Evolutionary conservation across 2,888 invertebrate genomes (phyloP), one percentile per base, ranked within the genome.

Genomic region (Latheticus oryzae): DNA sequence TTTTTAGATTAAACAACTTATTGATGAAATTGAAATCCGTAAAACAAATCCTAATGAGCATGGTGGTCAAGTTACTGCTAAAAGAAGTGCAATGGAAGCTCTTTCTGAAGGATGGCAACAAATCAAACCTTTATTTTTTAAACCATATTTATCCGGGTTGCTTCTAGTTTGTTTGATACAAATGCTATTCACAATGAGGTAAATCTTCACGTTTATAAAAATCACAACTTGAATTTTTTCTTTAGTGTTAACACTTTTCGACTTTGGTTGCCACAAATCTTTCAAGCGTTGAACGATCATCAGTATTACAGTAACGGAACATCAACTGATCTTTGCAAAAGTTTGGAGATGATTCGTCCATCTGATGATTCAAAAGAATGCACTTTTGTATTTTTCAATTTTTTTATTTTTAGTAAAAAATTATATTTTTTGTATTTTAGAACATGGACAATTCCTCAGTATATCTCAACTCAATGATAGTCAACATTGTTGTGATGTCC

Each of bases 201-300:
- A 78, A 79, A 77, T 45, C 4, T 32, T 77, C 21, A n/a, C 4
- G 5, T 3, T 13, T 12, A 40, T 12, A 24, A 23, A 5, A 26
- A 1, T 26, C 1, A 26, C 9, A 26, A 26, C n/a, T 26, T n/a
- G 9, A 4, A 9, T 26, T 26, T 26, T 9, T 19, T 19, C 21
- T 5, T 5, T 11, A 78, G 78, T 23, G 62, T 89, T 63, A 93
- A 93, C 71, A 91, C 93, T 0, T 80, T 94, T 24, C 87, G 93
- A 9, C 82, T 94, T 19, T 95, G 94, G 93, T 83, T 93, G 65
- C 94, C 94, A 0, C 92, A 93, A 73, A 80, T 95, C 8, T 93
- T 93, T 63, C 86, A 89, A 43, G 88, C 89, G 74, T 86, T 89
- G 40, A 76, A 74, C 60, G 76, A 78, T 55, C 77, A 76, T 58